Evolutionary conservation across 2,113 vertebrate genomes (phyloP).

Genomic region (Mixornis gularis): DNA sequence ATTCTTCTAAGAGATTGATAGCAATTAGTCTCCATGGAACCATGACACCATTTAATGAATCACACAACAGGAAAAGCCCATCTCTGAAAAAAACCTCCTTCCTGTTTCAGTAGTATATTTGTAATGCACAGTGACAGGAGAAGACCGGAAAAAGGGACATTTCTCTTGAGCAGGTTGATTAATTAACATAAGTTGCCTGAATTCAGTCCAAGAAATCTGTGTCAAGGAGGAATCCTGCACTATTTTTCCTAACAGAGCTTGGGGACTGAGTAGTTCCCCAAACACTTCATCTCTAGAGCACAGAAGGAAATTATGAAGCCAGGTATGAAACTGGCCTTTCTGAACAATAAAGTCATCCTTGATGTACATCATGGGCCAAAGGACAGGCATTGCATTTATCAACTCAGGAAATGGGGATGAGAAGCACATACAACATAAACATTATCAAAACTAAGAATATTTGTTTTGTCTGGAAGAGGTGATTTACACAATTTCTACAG

Average conservation of each 20-base stretch:
- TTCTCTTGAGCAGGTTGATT: slow-evolving; percentile 35
- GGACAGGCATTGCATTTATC: neutral
- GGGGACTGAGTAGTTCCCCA: neutral
- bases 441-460: slow-evolving; percentile 13
- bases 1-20: slow-evolving; percentile 28
- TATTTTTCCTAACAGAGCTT: neutral
- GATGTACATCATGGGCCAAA: neutral
- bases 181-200: slow-evolving; percentile 37
- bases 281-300: neutral
- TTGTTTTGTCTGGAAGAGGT: slow-evolving; percentile 32
- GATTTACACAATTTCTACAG: neutral
- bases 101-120: slow-evolving; percentile 40
- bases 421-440: neutral
- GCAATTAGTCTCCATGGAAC: slow-evolving; percentile 35
- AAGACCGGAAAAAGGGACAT: slow-evolving; percentile 15
- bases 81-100: slow-evolving; percentile 8
- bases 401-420: neutral
- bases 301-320: neutral
- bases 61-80: slow-evolving; percentile 17
- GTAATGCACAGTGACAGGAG: slow-evolving; percentile 29
- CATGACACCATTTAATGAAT: slow-evolving; percentile 16
- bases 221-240: neutral
- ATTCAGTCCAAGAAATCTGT: slow-evolving; percentile 25
- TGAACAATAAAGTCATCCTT: neutral
- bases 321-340: neutral